Evolutionary conservation across 1,140 invertebrate genomes (phyloP), one percentile per base, ranked within the genome.

Genomic region (Scaptomyza graminum): DNA sequence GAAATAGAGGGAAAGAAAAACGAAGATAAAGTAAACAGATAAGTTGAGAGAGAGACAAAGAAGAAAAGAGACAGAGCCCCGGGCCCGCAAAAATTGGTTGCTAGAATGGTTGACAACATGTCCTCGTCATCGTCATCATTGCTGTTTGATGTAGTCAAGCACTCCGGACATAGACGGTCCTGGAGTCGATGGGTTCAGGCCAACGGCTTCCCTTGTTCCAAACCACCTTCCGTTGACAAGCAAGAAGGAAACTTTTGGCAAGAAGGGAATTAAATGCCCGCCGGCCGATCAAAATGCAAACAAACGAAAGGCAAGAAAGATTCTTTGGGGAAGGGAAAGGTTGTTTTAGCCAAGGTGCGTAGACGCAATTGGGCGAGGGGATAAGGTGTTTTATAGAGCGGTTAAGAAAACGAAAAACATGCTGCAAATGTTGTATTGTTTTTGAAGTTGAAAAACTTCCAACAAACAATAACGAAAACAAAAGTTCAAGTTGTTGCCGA

Each of bases 61-160:
- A 22, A 22, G 18, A 22, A 22, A 22, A 59, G 15, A 16, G 3
- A 15, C 3, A 34, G 6, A 9, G 31, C 66, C 43, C 12, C 25
- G 25, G 52, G 74, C 54, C 47, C n/a, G 31, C 68, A 41, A 71
- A 34, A 75, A 77, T 77, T 75, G 72, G 75, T 66, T 57, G 71
- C 66, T 63, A 51, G 54, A 71, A 66, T 75, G 72, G 75, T 55
- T 74, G 75, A 77, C 74, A 76, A 76, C 75, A 77, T 77, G 65
- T 62, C 70, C 51, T 54, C 52, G 28, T 3, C 64, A 61, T 52
- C 52, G 25, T 34, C 3, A 1, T 31, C 43, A 34, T 62, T 37
- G 55, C 59, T 47, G 68, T 77, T 77, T 77, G 72, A 75, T 70
- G 66, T 74, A 39, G 39, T 69, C 54, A 49, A 56, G 28, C 43